Conservation (phyloP, 2,888 invertebrate genomes). For the Phasia obesa region DNA sequence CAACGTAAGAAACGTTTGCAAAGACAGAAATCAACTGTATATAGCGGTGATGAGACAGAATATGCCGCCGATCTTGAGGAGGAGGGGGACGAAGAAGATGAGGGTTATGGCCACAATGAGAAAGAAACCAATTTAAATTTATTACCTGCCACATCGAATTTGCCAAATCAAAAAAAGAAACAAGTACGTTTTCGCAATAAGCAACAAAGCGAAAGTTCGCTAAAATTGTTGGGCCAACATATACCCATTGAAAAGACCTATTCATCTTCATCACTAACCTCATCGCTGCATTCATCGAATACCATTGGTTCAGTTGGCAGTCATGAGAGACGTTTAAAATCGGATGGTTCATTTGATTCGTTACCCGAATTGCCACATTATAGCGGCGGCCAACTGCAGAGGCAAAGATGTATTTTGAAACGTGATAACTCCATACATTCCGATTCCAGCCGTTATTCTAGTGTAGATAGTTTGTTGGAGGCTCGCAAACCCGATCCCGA, state of each 20-base stretch:
- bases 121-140: constrained; percentile 36
- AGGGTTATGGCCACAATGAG: constrained; percentile 62
- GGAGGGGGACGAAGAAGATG: constrained; percentile 72
- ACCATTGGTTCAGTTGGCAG: constrained; percentile 33
- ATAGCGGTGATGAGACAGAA: constrained; percentile 73
- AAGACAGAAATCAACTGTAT: constrained; percentile 74
- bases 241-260: constrained; percentile 50
- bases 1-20: constrained; percentile 75
- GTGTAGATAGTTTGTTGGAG: constrained; percentile 92
- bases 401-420: constrained; percentile 73
- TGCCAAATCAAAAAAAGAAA: constrained; percentile 65
- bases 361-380: constrained; percentile 55
- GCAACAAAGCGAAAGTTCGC: constrained; percentile 67
- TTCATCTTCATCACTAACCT: constrained; percentile 55
- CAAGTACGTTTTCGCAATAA: constrained; percentile 68
- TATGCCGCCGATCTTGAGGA: constrained; percentile 77
- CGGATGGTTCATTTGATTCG: constrained; percentile 72
- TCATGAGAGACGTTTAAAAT: constrained; percentile 74
- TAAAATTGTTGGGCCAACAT: constrained; percentile 69
- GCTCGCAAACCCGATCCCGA: constrained; percentile 94
- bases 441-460: constrained; percentile 87
- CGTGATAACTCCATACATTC: constrained; percentile 81
- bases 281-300: constrained; percentile 73
- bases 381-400: constrained; percentile 28
- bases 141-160: constrained; percentile 49